Evolutionary conservation across 2,797 vertebrate genomes (phyloP).

Genomic region (Rhinogobio ventralis): DNA sequence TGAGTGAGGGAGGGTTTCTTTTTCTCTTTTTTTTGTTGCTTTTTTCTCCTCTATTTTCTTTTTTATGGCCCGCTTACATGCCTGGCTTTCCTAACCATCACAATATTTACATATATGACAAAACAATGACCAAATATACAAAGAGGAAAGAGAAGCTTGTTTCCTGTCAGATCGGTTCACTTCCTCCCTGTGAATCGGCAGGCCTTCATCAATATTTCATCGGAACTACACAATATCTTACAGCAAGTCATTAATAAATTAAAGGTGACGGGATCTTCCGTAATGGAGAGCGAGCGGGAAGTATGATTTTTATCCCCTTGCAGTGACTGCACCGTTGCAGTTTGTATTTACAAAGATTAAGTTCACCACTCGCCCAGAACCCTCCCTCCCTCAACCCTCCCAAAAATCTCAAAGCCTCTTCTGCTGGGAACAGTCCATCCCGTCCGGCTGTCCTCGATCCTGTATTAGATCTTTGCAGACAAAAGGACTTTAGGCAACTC

Average conservation of each 20-base stretch:
- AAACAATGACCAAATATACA: constrained; percentile 99
- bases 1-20: constrained; percentile 89
- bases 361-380: constrained; percentile 10
- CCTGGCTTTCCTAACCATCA: constrained; percentile 92
- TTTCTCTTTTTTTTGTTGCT: constrained; percentile 47
- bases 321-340: constrained; percentile 58
- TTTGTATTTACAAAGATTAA: constrained; percentile 56
- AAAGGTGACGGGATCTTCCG: constrained; percentile 82
- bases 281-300: constrained; percentile 64
- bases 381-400: constrained; percentile 5
- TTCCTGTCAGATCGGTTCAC: constrained; percentile 64
- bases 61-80: constrained; percentile 90
- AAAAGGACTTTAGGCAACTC: constrained; percentile 46
- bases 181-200: constrained; percentile 67
- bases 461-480: constrained; percentile 44
- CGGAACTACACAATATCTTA: constrained; percentile 84
- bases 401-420: constrained; percentile 34
- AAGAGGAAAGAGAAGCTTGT: constrained; percentile 89
- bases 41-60: constrained; percentile 68
- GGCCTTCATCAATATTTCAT: constrained; percentile 70
- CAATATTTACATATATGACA: constrained; percentile 99
- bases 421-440: constrained; percentile 21
- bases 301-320: constrained; percentile 33
- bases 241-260: constrained; percentile 86
- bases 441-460: constrained; percentile 29